Percentiles rank a stretch among this genome's conserved stretches.
Conservation (phyloP, 2,113 vertebrate genomes). For the Numenius arquata region DNA sequence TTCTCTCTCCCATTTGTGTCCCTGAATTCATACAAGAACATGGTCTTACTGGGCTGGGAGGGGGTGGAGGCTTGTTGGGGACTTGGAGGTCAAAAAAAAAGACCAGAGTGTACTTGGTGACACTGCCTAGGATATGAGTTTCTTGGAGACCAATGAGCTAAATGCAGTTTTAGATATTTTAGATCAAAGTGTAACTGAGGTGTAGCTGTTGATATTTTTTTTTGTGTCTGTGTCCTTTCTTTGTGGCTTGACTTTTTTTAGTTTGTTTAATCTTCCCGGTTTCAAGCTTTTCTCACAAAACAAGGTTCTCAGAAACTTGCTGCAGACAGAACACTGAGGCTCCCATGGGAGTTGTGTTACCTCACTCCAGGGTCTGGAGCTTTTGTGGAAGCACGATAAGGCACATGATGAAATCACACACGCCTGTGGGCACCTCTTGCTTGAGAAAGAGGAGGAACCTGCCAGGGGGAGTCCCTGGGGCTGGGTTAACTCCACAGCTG, state of each 20-base stretch:
- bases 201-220: background rate
- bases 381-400: background rate
- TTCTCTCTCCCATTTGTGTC: background rate
- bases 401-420: background rate
- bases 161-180: background rate
- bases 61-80: background rate
- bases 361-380: background rate
- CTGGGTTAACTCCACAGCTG: background rate
- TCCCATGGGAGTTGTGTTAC: fast-evolving
- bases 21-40: background rate
- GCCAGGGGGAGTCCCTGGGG: background rate
- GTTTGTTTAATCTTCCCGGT: background rate
- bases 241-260: background rate
- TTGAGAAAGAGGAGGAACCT: background rate
- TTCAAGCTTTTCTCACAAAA: background rate
- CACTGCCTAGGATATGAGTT: background rate
- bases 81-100: background rate
- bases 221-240: background rate
- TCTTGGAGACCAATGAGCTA: background rate
- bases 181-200: background rate
- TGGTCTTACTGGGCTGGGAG: background rate
- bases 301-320: background rate
- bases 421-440: background rate
- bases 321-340: background rate
- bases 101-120: background rate